phyloP scores from a whole-genome alignment of 2,797 vertebrate species.

The Huso huso region DNA sequence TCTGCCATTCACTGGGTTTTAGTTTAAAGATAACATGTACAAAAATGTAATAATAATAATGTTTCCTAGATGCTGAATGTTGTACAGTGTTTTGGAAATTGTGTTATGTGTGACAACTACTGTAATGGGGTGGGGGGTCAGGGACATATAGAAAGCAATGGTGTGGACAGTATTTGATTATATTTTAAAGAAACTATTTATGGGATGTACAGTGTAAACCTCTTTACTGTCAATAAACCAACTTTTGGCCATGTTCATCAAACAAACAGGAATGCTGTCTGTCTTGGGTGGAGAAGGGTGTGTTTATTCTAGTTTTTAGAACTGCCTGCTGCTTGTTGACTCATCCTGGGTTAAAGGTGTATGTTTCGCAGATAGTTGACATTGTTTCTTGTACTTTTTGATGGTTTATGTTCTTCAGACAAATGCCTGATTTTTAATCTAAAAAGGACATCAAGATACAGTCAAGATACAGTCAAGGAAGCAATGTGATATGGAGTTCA shows the following conservation, averaged over 20 bases:
- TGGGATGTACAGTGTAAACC: slow-evolving; percentile 42
- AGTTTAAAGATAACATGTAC: not conserved
- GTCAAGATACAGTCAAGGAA: too few species aligned
- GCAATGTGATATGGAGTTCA: too few species aligned
- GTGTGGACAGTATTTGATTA: slow-evolving; percentile 43
- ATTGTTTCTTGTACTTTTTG: too few species aligned
- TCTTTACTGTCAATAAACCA: slow-evolving; percentile 46
- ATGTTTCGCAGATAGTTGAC: too few species aligned
- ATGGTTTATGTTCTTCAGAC: too few species aligned
- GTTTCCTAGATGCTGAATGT: not conserved
- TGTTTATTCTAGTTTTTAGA: not conserved
- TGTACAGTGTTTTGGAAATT: not conserved
- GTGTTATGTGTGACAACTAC: slow-evolving; percentile 8
- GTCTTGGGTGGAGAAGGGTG: not conserved
- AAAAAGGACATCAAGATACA: too few species aligned
- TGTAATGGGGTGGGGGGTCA: slow-evolving; percentile 19
- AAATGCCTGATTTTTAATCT: too few species aligned
- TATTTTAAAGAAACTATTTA: slow-evolving; percentile 47
- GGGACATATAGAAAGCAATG: slow-evolving; percentile 21
- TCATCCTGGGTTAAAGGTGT: too few species aligned
- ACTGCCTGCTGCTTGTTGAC: too few species aligned
- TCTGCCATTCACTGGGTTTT: not conserved
- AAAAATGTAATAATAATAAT: not conserved
- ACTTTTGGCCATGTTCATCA: slow-evolving; percentile 33
- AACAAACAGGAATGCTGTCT: not conserved